phyloP scores from a whole-genome alignment of 2,888 invertebrate genomes.

The Tetranychus piercei region DNA sequence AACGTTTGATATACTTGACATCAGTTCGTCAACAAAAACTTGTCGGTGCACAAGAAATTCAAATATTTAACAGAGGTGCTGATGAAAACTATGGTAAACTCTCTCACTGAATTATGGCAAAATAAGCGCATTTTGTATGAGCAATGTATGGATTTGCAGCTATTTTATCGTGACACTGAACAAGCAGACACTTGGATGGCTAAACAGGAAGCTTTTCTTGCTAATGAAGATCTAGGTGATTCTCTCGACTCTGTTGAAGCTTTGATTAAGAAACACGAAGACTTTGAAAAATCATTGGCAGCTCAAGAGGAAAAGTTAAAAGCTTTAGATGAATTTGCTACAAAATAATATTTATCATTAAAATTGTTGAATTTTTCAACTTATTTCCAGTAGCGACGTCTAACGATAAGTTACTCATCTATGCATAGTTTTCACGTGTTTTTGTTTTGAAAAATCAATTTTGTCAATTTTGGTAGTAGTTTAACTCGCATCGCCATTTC shows the following conservation, averaged over 20 bases:
- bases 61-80: conserved; percentile 85
- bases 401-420: too few relatives aligned
- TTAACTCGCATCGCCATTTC: too few relatives aligned
- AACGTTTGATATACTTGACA: conserved; percentile 75
- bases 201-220: conserved; percentile 95
- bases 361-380: too few relatives aligned
- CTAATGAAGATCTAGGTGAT: conserved; percentile 93
- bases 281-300: conserved; percentile 93
- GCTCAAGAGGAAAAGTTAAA: conserved; percentile 99
- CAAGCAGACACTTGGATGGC: conserved; percentile 99
- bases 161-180: conserved; percentile 94
- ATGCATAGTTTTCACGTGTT: too few relatives aligned
- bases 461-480: too few relatives aligned
- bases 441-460: too few relatives aligned
- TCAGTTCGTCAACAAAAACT: conserved; percentile 85
- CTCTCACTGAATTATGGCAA: conserved; percentile 78
- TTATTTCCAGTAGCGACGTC: too few relatives aligned
- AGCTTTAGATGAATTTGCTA: conserved; percentile 90
- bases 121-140: conserved; percentile 87
- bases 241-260: conserved; percentile 95
- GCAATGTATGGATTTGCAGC: conserved; percentile 97
- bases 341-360: conserved; percentile 40
- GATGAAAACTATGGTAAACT: conserved; percentile 78
- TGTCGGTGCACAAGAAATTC: conserved; percentile 97
- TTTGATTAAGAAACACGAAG: conserved; percentile 94